These are phyloP conservation scores for Haliclona indistincta DNA, from an alignment of 37 sponge, comb jelly and placozoan species.

Conservation along the genomic window DNA sequence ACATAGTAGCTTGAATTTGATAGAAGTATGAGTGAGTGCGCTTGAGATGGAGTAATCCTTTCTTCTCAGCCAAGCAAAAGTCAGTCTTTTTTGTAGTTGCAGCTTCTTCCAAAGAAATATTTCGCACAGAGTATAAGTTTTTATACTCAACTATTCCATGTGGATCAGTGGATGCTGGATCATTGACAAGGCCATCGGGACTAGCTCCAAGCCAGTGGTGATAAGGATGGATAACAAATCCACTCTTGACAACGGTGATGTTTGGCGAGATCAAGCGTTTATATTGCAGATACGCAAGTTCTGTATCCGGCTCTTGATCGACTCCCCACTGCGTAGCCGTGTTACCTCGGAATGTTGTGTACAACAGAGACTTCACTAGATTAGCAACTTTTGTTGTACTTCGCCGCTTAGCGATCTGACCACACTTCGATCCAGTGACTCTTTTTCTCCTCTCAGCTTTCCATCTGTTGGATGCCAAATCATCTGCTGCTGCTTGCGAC, in stretches of 20 bases:
- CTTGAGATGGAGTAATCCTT: background rate
- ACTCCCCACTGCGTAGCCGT: background rate
- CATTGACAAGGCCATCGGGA: constrained; percentile 26
- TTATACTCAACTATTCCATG: constrained; percentile 16
- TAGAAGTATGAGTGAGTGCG: constrained; percentile 10
- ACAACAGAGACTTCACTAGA: constrained; percentile 9
- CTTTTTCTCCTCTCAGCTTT: constrained; percentile 42
- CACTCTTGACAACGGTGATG: background rate
- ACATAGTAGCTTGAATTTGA: constrained; percentile 20
- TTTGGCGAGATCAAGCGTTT: background rate
- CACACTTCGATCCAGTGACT: constrained; percentile 41
- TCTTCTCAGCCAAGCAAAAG: background rate
- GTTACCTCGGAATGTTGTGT: background rate
- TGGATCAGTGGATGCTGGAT: background rate
- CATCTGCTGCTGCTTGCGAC: background rate
- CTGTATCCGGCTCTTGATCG: constrained; percentile 7
- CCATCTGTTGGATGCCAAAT: constrained; percentile 20
- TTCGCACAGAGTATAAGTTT: background rate
- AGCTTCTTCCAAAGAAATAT: background rate
- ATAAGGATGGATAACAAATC: background rate
- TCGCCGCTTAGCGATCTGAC: constrained; percentile 21
- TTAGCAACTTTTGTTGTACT: constrained; percentile 25
- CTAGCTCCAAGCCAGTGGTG: constrained; percentile 21
- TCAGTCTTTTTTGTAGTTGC: background rate
- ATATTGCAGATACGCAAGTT: background rate